phyloP scores from a whole-genome alignment of 1,140 invertebrate species.

The Caenorhabditis briggsae region DNA sequence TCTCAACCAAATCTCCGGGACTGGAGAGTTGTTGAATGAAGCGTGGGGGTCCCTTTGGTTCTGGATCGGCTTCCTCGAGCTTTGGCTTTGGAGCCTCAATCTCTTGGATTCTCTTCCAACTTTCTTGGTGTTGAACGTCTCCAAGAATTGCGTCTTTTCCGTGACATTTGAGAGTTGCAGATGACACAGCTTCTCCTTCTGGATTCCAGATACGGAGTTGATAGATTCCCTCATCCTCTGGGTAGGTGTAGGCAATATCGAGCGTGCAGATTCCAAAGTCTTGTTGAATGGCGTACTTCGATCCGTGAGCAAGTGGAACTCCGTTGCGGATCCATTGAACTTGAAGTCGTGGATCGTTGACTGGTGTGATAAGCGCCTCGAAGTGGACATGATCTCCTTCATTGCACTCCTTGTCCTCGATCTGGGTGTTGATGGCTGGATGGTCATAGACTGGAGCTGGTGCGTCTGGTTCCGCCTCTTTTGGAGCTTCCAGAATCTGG shows the following conservation, averaged over 20 bases:
- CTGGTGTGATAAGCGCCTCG: slow-evolving; percentile 82
- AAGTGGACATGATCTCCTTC: slow-evolving; percentile 74
- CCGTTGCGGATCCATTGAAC: slow-evolving; percentile 97
- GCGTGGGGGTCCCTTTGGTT: slow-evolving; percentile 73
- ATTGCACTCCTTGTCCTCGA: slow-evolving; percentile 73
- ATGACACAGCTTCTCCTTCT: slow-evolving; percentile 91
- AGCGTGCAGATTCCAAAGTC: slow-evolving; percentile 95
- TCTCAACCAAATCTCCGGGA: slow-evolving; percentile 87
- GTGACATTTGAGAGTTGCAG: slow-evolving; percentile 85
- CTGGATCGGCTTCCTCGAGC: slow-evolving; percentile 65
- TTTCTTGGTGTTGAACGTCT: slow-evolving; percentile 75
- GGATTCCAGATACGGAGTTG: slow-evolving; percentile 92
- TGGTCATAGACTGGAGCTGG: slow-evolving; percentile 73
- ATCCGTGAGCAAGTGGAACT: slow-evolving; percentile 81
- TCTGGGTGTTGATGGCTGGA: slow-evolving; percentile 71
- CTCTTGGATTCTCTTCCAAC: slow-evolving; percentile 74
- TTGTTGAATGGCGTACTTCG: slow-evolving; percentile 75
- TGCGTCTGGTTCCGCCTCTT: slow-evolving; percentile 66
- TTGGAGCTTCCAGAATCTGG: slow-evolving; percentile 75
- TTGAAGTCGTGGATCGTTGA: slow-evolving; percentile 92
- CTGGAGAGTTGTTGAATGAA: slow-evolving; percentile 70
- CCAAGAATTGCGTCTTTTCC: slow-evolving; percentile 79
- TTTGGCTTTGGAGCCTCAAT: slow-evolving; percentile 73
- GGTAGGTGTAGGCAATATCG: slow-evolving; percentile 91
- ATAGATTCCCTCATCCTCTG: slow-evolving; percentile 93